Evolutionary conservation across 2,113 vertebrate genomes (phyloP).

Genomic region (Aphyosemion australe): DNA sequence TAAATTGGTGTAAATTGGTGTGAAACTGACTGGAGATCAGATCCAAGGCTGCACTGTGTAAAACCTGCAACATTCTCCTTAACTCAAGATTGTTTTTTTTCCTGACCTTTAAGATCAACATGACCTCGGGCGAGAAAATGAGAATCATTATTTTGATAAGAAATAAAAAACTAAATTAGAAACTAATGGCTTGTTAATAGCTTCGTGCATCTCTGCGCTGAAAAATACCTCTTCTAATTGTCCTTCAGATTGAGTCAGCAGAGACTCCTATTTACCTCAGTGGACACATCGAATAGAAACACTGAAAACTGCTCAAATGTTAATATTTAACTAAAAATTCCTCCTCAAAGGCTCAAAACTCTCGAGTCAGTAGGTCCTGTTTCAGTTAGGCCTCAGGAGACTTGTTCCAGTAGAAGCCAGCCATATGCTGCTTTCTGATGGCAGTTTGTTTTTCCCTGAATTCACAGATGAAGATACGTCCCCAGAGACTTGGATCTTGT

Average conservation of each 20-base stretch:
- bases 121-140: too few relatives aligned
- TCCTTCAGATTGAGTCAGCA: conserved; percentile 45
- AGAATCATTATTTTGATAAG: too few relatives aligned
- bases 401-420: conserved; percentile 33
- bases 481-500: conserved; percentile 30
- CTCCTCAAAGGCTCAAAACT: conserved; percentile 16
- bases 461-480: conserved; percentile 57
- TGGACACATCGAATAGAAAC: conserved; percentile 12
- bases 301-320: conserved; percentile 13
- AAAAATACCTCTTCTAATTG: conserved; percentile 14
- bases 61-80: too few relatives aligned
- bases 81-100: too few relatives aligned
- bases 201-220: conserved; percentile 27
- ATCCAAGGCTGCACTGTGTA: too few relatives aligned
- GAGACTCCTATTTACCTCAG: conserved; percentile 13
- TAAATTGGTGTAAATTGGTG: too few relatives aligned
- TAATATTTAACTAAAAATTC: conserved; percentile 13
- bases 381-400: conserved; percentile 47
- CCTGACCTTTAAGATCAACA: too few relatives aligned
- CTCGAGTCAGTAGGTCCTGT: conserved; percentile 25
- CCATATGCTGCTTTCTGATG: conserved; percentile 64
- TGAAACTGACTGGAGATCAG: too few relatives aligned
- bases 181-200: neutral
- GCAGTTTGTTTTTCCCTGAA: conserved; percentile 55
- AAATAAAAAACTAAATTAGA: too few relatives aligned